phyloP scores from a whole-genome alignment of 2,797 vertebrate genomes.

The Urocyon cinereoargenteus region DNA sequence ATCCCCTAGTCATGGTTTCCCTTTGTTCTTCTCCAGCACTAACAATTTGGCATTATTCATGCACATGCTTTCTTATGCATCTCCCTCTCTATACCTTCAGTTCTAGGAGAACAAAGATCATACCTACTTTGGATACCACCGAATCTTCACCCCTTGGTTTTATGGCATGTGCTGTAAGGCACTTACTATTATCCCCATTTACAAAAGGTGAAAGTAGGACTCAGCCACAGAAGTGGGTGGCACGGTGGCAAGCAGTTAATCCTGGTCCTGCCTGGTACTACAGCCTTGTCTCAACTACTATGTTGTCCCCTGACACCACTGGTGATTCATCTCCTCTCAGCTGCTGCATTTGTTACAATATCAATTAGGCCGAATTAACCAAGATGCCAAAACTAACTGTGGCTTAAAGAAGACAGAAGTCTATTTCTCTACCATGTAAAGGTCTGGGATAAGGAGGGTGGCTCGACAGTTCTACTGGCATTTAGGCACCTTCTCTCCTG shows the following conservation, averaged over 20 bases:
- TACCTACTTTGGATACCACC: not conserved
- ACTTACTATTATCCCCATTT: not conserved
- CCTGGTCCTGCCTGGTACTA: not conserved
- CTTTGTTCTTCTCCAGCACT: not conserved
- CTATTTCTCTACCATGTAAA: not conserved
- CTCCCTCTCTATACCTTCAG: not conserved
- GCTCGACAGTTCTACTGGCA: not conserved
- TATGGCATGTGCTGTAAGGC: not conserved
- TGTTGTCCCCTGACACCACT: not conserved
- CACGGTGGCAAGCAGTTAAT: not conserved
- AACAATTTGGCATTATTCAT: not conserved
- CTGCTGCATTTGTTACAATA: not conserved
- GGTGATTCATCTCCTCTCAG: not conserved
- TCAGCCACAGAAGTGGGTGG: not conserved
- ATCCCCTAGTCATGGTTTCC: not conserved
- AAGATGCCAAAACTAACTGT: not conserved
- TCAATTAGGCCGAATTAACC: not conserved
- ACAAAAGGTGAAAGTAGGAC: not conserved
- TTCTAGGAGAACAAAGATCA: not conserved
- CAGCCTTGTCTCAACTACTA: not conserved
- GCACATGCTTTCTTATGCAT: not conserved
- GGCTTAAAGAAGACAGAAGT: not conserved
- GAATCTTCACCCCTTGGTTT: not conserved
- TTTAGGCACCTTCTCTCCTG: not conserved
- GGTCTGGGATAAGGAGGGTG: not conserved